Evolutionary conservation across 2,113 vertebrate species (phyloP), one percentile per base, ranked within the genome.

Genomic region (Neolamprologus sp.): DNA sequence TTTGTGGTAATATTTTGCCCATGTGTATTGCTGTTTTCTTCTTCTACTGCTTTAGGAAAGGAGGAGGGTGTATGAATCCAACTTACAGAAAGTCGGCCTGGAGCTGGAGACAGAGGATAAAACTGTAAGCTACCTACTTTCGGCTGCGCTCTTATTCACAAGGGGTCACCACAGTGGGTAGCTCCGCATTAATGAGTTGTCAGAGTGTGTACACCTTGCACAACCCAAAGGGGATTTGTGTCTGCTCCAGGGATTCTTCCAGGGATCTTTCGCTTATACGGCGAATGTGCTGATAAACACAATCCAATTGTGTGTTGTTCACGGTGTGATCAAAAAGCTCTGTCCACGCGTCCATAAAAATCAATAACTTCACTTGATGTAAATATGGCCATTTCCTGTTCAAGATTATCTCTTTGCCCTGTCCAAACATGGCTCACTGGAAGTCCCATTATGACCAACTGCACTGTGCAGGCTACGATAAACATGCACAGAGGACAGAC

Each of bases 41-140:
- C 51, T 78, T 58, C 55, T 89, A 79, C 12, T 71, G 1, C 42
- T 65, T 35, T 60, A 99, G 99, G 98, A 98, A 83, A 97, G 98
- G 94, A 98, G 99, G 94, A 96, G 89, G 91, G 94, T 97, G 35
- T 99, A 97, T 95, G 98, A 99, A 87, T 90, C 91, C 49, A 98
- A 99, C 89, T 95, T 99, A 7, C 83, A 90, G 83, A 98, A 98
- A 58, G 95, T 96, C n/a, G 99, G 99, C 60, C 96, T 99, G 94
- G 97, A 98, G 84, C 95, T 99, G 87, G 98, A 99, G 96, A 97
- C 93, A 1, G 98, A 99, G 95, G 97, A 98, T 91, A 99, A 98
- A 95, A 97, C 93, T 88, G 99, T 99, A 85, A 96, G 95, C 84
- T 26, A 47, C 14, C 21, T 0, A 47, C n/a, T 73, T 73, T 73